Conservation (phyloP, 2,888 invertebrate species). For the Dryocosmus kuriphilus region DNA sequence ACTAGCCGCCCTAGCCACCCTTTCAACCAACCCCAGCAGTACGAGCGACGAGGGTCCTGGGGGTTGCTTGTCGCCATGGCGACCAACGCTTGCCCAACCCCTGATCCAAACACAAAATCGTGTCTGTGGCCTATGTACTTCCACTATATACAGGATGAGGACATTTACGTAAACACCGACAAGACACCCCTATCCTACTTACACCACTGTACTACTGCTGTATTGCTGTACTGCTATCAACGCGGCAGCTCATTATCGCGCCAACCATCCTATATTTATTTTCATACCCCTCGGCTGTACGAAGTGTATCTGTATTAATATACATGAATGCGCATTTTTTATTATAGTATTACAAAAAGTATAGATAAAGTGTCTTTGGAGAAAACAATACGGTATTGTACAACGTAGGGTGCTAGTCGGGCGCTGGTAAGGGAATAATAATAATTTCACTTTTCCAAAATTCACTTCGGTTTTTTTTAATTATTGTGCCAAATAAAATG, state of each 20-base stretch:
- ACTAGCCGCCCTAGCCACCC: constrained; percentile 74
- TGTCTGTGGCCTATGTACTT: constrained; percentile 56
- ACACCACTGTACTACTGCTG: neutral
- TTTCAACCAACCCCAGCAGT: constrained; percentile 75
- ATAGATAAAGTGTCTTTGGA: neutral
- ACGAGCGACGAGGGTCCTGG: constrained; percentile 73
- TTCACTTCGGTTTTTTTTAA: too few species aligned
- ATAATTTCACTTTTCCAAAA: too few species aligned
- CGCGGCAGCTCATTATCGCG: constrained; percentile 40
- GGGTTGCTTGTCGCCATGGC: constrained; percentile 77
- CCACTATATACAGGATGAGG: constrained; percentile 41
- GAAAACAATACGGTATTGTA: neutral
- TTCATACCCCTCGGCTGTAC: constrained; percentile 29
- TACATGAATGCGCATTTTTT: neutral
- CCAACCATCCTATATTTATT: constrained; percentile 32
- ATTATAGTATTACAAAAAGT: neutral
- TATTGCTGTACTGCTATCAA: constrained; percentile 4
- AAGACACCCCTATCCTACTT: constrained; percentile 6
- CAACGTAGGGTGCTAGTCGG: too few species aligned
- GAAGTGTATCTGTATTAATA: neutral
- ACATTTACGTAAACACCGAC: constrained; percentile 41
- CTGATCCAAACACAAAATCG: constrained; percentile 61
- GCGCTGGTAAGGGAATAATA: too few species aligned
- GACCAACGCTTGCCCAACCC: constrained; percentile 70
- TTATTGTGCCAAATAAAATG: too few species aligned